phyloP scores from a whole-genome alignment of 2,797 vertebrate genomes.

The Anableps anableps region DNA sequence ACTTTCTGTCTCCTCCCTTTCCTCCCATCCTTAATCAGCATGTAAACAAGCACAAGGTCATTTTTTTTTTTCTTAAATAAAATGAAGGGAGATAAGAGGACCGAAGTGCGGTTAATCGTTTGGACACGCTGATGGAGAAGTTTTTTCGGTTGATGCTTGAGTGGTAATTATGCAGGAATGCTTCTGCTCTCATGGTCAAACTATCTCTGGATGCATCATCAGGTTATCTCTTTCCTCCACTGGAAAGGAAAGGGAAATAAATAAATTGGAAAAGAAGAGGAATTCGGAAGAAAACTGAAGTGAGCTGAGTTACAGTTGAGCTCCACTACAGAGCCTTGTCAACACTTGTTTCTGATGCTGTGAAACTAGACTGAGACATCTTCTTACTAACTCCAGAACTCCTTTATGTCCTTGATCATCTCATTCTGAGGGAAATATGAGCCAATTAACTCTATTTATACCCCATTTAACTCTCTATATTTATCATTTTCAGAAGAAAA shows the following conservation, averaged over 20 bases:
- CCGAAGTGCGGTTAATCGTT: slow-evolving; percentile 80
- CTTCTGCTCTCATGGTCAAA: slow-evolving; percentile 44
- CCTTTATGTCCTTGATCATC: slow-evolving; percentile 38
- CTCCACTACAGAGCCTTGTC: slow-evolving; percentile 30
- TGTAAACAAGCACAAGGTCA: slow-evolving; percentile 83
- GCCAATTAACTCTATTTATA: slow-evolving; percentile 50
- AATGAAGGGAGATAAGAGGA: slow-evolving; percentile 75
- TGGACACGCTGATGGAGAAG: slow-evolving; percentile 82
- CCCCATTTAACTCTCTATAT: slow-evolving; percentile 1
- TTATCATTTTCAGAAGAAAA: slow-evolving; percentile 28
- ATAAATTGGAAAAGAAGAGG: background rate
- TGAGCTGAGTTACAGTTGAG: slow-evolving; percentile 1
- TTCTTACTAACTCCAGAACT: slow-evolving; percentile 32
- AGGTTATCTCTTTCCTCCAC: slow-evolving; percentile 43
- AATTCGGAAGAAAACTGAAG: slow-evolving; percentile 1
- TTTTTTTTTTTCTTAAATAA: slow-evolving; percentile 79
- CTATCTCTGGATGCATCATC: slow-evolving; percentile 69
- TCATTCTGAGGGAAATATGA: slow-evolving; percentile 27
- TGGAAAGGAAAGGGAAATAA: background rate
- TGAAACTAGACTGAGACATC: slow-evolving; percentile 40
- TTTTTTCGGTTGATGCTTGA: slow-evolving; percentile 74
- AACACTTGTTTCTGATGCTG: slow-evolving; percentile 36
- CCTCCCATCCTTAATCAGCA: slow-evolving; percentile 78
- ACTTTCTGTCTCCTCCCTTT: slow-evolving; percentile 73
- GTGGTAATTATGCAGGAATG: slow-evolving; percentile 76